Percentiles rank a stretch among this genome's conserved stretches.
These are phyloP conservation scores for Trichogramma pretiosum DNA, from an alignment of 1,140 invertebrate species.

Conservation along the genomic window DNA sequence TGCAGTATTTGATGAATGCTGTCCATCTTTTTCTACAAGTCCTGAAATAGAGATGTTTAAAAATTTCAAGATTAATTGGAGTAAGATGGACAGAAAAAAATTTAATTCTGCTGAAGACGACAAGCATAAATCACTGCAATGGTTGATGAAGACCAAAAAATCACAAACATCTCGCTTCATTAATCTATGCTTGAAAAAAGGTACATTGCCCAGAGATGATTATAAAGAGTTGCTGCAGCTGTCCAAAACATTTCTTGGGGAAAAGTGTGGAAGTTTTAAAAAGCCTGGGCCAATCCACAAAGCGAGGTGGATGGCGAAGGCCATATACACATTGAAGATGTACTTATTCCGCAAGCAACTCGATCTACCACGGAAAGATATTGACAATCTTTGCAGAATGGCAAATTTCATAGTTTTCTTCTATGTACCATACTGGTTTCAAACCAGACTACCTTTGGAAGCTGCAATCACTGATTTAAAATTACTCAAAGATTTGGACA, in stretches of 20 bases:
- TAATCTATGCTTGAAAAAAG: neutral
- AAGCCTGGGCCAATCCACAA: constrained; percentile 30
- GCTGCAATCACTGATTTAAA: constrained; percentile 23
- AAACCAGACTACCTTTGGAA: constrained; percentile 11
- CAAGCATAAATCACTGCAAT: no score
- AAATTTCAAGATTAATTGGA: no score
- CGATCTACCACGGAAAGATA: no score
- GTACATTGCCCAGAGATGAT: constrained; percentile 23
- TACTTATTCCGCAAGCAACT: constrained; percentile 31
- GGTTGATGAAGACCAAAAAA: no score
- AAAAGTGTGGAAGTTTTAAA: constrained; percentile 18
- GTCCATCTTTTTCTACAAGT: neutral
- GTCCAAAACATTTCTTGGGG: constrained; percentile 21
- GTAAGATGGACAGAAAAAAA: no score
- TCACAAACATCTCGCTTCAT: no score
- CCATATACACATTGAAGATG: constrained; percentile 37
- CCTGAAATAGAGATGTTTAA: constrained; percentile 5
- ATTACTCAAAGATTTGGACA: constrained; percentile 18
- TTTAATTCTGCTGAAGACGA: no score
- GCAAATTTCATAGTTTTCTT: constrained; percentile 27
- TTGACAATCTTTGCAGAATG: no score
- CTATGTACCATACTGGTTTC: constrained; percentile 25
- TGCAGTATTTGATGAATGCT: no score
- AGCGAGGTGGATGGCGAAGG: constrained; percentile 38
- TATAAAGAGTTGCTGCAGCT: constrained; percentile 24